These are phyloP conservation scores for Catocala sponsa DNA, from an alignment of 2,888 invertebrate species.

Conservation along the genomic window DNA sequence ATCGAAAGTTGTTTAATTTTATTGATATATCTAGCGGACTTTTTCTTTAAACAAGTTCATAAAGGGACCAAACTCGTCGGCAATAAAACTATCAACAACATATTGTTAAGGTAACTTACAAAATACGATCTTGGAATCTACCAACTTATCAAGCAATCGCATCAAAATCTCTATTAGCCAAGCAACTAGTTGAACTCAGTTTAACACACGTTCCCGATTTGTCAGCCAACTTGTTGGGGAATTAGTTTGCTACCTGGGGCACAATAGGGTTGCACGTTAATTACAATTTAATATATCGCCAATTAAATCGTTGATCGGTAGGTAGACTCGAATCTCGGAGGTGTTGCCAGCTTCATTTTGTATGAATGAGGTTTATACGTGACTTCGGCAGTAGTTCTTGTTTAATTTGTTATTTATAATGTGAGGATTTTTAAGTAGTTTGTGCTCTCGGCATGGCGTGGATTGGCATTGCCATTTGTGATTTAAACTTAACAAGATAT, in stretches of 20 bases:
- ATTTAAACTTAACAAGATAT: not conserved
- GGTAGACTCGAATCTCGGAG: constrained; percentile 67
- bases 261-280: constrained; percentile 75
- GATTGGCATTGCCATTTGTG: not conserved
- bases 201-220: constrained; percentile 21
- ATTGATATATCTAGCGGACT: not conserved
- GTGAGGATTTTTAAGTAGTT: constrained; percentile 14
- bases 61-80: constrained; percentile 16
- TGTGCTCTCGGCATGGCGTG: not conserved
- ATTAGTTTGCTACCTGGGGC: constrained; percentile 55
- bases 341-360: constrained; percentile 46
- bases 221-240: constrained; percentile 55
- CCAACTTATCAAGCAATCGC: constrained; percentile 30
- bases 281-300: constrained; percentile 87
- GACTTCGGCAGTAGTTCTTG: constrained; percentile 23
- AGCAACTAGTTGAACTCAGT: constrained; percentile 17
- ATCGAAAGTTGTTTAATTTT: too few species aligned
- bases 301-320: constrained; percentile 83
- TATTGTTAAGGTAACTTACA: constrained; percentile 45
- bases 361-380: constrained; percentile 34
- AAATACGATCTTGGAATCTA: constrained; percentile 19
- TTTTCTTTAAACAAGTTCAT: constrained; percentile 5
- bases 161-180: not conserved
- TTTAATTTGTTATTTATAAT: constrained; percentile 22
- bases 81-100: constrained; percentile 59